Conservation (phyloP, 2,113 vertebrate species). For the Anser brachyrhynchus region DNA sequence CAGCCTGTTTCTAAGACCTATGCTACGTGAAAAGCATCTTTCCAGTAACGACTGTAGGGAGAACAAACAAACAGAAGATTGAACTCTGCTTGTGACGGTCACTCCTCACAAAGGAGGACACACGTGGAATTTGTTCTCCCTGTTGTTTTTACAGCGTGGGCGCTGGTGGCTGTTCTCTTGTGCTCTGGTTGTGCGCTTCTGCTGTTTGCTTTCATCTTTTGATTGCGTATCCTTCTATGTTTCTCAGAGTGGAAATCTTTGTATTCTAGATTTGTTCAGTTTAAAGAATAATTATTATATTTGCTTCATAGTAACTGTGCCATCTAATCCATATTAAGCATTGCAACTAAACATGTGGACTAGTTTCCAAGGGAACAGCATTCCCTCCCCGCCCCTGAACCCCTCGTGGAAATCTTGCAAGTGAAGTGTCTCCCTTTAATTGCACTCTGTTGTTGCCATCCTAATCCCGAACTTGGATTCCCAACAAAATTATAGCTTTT, state of each 20-base stretch:
- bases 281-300: conserved; percentile 61
- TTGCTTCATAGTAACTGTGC: conserved; percentile 41
- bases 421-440: conserved; percentile 29
- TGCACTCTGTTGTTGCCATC: conserved; percentile 26
- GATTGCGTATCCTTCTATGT: background rate
- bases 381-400: background rate
- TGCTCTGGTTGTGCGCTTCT: background rate
- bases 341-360: conserved; percentile 18
- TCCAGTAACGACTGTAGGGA: background rate
- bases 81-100: background rate
- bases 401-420: conserved; percentile 6
- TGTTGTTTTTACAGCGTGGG: background rate
- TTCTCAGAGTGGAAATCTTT: conserved; percentile 38
- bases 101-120: background rate
- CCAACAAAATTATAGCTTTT: conserved; percentile 54
- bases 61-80: background rate
- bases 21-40: background rate
- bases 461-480: conserved; percentile 6
- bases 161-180: background rate
- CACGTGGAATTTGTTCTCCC: conserved; percentile 3
- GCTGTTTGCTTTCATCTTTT: background rate
- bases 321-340: conserved; percentile 52
- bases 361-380: conserved; percentile 70
- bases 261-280: conserved; percentile 58
- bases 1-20: background rate